These are phyloP conservation scores for Andrena dorsata DNA, from an alignment of 2,888 invertebrate genomes.

Conservation along the genomic window DNA sequence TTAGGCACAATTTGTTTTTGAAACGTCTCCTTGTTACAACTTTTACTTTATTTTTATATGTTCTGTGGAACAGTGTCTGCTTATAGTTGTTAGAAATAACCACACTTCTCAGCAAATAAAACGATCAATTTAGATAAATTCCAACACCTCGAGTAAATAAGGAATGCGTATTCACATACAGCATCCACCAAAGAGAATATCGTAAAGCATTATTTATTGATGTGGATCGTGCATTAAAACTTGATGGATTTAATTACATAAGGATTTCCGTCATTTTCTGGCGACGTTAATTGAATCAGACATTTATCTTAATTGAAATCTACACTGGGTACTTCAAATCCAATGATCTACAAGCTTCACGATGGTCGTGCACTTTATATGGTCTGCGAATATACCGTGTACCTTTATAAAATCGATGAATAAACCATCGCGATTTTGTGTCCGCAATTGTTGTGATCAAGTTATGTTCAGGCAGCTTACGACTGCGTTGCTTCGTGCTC, in stretches of 20 bases:
- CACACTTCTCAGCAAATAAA: no score
- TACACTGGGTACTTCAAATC: not conserved
- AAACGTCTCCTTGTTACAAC: not conserved
- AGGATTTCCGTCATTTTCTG: not conserved
- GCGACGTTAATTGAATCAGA: not conserved
- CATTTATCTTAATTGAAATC: slow-evolving; percentile 24
- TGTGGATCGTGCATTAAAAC: not conserved
- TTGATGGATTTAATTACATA: not conserved
- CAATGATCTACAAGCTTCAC: not conserved
- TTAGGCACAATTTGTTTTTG: not conserved
- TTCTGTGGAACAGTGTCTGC: no score
- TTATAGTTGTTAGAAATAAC: no score
- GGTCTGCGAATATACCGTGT: not conserved
- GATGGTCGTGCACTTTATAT: not conserved
- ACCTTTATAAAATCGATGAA: not conserved
- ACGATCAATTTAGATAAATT: not conserved
- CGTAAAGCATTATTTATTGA: not conserved
- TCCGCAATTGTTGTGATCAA: no score
- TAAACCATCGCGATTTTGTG: no score
- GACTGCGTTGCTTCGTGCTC: no score
- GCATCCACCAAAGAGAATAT: not conserved
- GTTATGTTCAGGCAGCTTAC: no score
- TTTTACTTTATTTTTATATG: not conserved
- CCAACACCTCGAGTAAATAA: no score
- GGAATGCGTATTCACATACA: no score